A percentile compares a stretch with the other conserved stretches of the same genome.
Conservation (phyloP, 2,888 invertebrate species). For the Mythimna loreyi region DNA sequence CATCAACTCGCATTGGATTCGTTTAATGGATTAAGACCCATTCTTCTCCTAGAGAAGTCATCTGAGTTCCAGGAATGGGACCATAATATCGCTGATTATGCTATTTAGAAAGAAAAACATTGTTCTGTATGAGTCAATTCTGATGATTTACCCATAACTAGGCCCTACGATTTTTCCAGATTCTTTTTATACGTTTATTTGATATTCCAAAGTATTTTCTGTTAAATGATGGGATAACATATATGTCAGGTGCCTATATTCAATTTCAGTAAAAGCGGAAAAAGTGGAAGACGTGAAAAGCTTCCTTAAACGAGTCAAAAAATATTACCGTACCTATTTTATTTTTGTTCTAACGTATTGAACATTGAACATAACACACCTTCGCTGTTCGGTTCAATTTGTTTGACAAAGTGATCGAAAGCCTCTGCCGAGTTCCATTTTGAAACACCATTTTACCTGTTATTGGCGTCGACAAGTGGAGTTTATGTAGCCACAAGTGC, state of each 20-base stretch:
- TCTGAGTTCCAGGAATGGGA: no score
- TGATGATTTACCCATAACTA: no score
- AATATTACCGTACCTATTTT: constrained; percentile 39
- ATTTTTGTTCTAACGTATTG: constrained; percentile 40
- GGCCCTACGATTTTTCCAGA: no score
- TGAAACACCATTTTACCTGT: constrained; percentile 46
- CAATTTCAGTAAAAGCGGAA: constrained; percentile 29
- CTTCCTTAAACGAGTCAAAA: constrained; percentile 30
- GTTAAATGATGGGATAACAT: background rate
- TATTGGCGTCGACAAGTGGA: constrained; percentile 53
- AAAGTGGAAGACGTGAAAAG: constrained; percentile 35
- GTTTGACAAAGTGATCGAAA: constrained; percentile 53
- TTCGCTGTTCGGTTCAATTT: constrained; percentile 58
- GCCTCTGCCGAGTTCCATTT: constrained; percentile 44
- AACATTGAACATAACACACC: constrained; percentile 41
- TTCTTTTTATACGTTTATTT: background rate
- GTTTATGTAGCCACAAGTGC: constrained; percentile 36
- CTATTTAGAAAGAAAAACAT: background rate
- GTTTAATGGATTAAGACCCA: no score
- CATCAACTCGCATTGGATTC: no score
- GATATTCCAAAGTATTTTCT: background rate
- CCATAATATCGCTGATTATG: no score
- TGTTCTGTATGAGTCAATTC: background rate
- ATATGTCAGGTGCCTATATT: constrained; percentile 20
- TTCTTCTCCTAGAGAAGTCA: no score